phyloP scores from a whole-genome alignment of 2,888 invertebrate genomes.

The Pyralis farinalis region DNA sequence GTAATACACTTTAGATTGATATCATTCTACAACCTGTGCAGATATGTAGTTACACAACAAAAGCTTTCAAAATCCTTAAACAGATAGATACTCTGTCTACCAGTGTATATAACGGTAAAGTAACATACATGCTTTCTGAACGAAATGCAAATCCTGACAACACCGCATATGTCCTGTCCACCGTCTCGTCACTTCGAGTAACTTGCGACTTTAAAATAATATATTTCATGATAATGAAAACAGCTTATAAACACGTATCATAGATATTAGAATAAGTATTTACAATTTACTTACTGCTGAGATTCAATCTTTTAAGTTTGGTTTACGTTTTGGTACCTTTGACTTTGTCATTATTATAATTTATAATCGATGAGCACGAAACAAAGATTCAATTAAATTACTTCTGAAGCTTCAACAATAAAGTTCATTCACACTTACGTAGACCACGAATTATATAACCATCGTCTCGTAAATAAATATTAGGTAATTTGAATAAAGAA shows the following conservation, averaged over 20 bases:
- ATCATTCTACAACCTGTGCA: too few relatives aligned
- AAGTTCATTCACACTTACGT: constrained; percentile 25
- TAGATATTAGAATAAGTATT: constrained; percentile 63
- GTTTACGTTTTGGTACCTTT: constrained; percentile 49
- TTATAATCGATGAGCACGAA: constrained; percentile 10
- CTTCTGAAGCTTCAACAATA: constrained; percentile 28
- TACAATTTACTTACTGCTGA: constrained; percentile 62
- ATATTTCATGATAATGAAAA: constrained; percentile 54
- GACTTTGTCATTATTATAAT: constrained; percentile 3
- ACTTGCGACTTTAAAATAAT: constrained; percentile 42
- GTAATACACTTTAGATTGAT: too few relatives aligned
- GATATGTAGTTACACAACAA: too few relatives aligned
- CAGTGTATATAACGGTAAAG: neutral
- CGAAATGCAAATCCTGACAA: constrained; percentile 23
- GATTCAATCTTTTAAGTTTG: constrained; percentile 37
- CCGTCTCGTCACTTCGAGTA: constrained; percentile 26
- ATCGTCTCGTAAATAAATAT: constrained; percentile 28
- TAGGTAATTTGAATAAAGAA: constrained; percentile 42
- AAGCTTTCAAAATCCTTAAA: neutral
- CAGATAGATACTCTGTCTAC: neutral
- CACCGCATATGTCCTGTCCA: constrained; percentile 25
- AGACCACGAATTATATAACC: constrained; percentile 28
- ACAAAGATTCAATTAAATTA: constrained; percentile 12
- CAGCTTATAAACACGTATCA: constrained; percentile 66
- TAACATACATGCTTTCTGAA: constrained; percentile 15